These are phyloP conservation scores for Desoria tigrina DNA, from an alignment of 2,888 invertebrate species.

Conservation along the genomic window DNA sequence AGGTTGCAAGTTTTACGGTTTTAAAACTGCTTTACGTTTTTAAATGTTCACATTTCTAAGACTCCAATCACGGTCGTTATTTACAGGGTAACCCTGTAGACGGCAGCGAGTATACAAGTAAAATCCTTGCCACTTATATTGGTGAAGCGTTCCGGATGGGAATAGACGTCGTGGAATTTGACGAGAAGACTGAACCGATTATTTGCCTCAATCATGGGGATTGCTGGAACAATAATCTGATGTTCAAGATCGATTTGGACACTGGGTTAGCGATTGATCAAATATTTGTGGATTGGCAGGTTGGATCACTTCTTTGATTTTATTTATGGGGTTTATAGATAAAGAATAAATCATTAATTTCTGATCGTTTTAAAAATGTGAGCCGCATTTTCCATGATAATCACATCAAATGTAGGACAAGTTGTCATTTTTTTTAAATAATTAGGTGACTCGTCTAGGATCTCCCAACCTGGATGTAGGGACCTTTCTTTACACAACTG, in stretches of 20 bases:
- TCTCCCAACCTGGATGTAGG: constrained; percentile 36
- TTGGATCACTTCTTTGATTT: too few species aligned
- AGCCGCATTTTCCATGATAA: too few species aligned
- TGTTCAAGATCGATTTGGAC: constrained; percentile 23
- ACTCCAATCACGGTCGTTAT: too few species aligned
- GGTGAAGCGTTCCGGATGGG: background rate
- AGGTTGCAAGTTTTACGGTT: too few species aligned
- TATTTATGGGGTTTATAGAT: too few species aligned
- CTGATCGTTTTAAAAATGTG: background rate
- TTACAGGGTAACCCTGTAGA: too few species aligned
- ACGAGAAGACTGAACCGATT: background rate
- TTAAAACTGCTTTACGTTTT: too few species aligned
- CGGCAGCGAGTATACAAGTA: background rate
- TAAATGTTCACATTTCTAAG: too few species aligned
- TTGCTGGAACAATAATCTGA: constrained; percentile 36
- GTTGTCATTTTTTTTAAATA: too few species aligned
- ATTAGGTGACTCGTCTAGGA: constrained; percentile 14
- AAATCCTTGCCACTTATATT: background rate
- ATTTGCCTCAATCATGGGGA: constrained; percentile 34
- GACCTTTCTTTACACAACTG: constrained; percentile 27
- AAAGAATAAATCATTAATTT: too few species aligned
- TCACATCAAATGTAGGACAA: too few species aligned
- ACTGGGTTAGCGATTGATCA: constrained; percentile 5
- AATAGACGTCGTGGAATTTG: background rate
- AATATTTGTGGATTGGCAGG: constrained; percentile 25